Conservation (phyloP, 2,797 vertebrate genomes). For the Gallinago nigripennis region DNA sequence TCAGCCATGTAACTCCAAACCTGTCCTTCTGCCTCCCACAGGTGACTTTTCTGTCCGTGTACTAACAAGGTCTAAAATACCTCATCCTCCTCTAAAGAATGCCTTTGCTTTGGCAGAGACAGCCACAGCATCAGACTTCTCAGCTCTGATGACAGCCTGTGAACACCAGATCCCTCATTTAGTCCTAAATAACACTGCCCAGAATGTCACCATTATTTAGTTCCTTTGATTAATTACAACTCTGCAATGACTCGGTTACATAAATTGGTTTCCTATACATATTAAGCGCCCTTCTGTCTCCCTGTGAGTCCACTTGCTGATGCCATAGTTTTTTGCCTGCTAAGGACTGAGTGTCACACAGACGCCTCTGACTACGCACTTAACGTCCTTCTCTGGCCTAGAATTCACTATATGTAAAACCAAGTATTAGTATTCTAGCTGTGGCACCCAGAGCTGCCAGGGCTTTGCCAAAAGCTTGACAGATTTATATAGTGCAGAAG, state of each 20-base stretch:
- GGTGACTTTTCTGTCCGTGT: background rate
- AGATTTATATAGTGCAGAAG: constrained; percentile 36
- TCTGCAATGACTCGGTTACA: constrained; percentile 4
- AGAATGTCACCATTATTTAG: constrained; percentile 43
- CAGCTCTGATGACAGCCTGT: constrained; percentile 25
- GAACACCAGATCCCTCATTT: constrained; percentile 36
- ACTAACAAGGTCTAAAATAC: background rate
- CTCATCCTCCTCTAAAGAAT: background rate
- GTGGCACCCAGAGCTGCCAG: background rate
- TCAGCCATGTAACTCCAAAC: background rate
- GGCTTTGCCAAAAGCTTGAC: constrained; percentile 7
- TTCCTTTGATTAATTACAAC: constrained; percentile 49
- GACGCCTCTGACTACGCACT: background rate
- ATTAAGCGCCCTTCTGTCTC: constrained; percentile 14
- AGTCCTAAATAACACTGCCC: constrained; percentile 33
- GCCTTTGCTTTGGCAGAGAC: background rate
- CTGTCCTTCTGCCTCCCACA: background rate
- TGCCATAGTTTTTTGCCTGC: constrained; percentile 14
- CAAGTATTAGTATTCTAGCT: constrained; percentile 24
- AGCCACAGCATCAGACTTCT: background rate
- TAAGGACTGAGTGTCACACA: background rate
- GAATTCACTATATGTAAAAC: background rate
- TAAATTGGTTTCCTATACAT: constrained; percentile 24
- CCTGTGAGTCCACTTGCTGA: background rate
- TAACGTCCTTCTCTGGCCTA: background rate